A percentile compares a stretch with the other conserved stretches of the same genome.
These are phyloP conservation scores for Macquaria australasica DNA, from an alignment of 2,113 vertebrate genomes.

Conservation along the genomic window DNA sequence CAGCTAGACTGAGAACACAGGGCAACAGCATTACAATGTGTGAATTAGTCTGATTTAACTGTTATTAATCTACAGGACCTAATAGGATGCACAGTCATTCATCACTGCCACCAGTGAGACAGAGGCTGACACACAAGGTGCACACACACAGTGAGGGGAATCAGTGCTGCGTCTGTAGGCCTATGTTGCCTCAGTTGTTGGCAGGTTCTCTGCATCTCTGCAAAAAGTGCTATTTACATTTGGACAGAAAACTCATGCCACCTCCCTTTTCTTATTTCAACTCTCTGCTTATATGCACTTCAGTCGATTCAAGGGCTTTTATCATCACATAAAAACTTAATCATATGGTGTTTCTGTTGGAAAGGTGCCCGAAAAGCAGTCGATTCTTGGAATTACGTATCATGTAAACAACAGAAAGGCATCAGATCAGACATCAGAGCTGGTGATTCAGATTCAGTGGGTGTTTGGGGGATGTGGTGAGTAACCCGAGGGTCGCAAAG, in stretches of 20 bases:
- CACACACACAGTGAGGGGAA: not conserved
- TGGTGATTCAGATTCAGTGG: constrained; percentile 2
- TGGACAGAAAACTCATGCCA: not conserved
- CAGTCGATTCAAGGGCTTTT: not conserved
- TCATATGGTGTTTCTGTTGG: not conserved
- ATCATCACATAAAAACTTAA: not conserved
- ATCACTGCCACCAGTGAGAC: constrained; percentile 21
- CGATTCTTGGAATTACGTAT: not conserved
- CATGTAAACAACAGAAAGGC: not conserved
- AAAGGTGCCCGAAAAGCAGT: not conserved
- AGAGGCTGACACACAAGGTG: not conserved
- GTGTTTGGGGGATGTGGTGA: not conserved
- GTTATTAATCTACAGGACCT: constrained; percentile 25
- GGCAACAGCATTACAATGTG: constrained; percentile 31
- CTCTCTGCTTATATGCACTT: not conserved
- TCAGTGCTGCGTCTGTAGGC: not conserved
- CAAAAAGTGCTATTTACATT: constrained; percentile 21
- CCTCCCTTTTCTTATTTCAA: not conserved
- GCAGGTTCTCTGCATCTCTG: constrained; percentile 26
- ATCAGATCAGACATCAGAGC: not conserved
- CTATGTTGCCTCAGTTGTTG: constrained; percentile 19
- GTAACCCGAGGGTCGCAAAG: constrained; percentile 20
- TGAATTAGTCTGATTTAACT: constrained; percentile 40
- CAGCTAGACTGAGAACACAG: constrained; percentile 4
- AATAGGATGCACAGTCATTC: constrained; percentile 51